phyloP scores from a whole-genome alignment of 2,888 invertebrate genomes.

The Tenthredo scrophulariae region DNA sequence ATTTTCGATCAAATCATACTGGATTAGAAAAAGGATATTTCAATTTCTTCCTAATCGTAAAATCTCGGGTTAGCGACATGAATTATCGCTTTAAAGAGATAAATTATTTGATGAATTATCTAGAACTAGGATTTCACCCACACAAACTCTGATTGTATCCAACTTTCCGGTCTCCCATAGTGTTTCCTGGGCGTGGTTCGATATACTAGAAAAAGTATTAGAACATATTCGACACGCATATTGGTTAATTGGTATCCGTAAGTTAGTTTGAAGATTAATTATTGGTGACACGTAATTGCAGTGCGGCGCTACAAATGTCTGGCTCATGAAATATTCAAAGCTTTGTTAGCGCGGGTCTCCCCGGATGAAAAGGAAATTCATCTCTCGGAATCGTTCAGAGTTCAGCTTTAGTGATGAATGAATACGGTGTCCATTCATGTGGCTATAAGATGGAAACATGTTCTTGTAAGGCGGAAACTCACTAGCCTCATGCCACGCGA shows the following conservation, averaged over 20 bases:
- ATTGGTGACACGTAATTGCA: not conserved
- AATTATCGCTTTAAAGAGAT: not conserved
- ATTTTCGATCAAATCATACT: too few species aligned
- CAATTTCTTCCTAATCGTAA: not conserved
- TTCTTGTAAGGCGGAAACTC: not conserved
- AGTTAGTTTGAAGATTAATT: not conserved
- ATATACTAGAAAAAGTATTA: not conserved
- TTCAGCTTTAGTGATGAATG: conserved; percentile 7
- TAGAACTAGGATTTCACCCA: not conserved
- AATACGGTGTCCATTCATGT: not conserved
- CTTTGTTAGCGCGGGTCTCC: not conserved
- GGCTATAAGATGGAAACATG: not conserved
- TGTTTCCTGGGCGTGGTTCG: not conserved
- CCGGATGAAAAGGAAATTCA: not conserved
- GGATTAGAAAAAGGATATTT: too few species aligned
- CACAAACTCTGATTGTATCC: not conserved
- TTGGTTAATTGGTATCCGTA: not conserved
- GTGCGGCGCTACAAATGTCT: not conserved
- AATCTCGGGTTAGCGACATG: not conserved
- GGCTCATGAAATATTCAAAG: conserved; percentile 21
- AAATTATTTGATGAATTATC: not conserved
- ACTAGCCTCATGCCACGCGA: not conserved
- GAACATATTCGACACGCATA: not conserved
- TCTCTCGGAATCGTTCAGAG: not conserved
- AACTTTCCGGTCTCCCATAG: not conserved